Base-by-base conservation (phyloP, 64 coral and sea anemone genomes). In the Montipora capricornis region DNA sequence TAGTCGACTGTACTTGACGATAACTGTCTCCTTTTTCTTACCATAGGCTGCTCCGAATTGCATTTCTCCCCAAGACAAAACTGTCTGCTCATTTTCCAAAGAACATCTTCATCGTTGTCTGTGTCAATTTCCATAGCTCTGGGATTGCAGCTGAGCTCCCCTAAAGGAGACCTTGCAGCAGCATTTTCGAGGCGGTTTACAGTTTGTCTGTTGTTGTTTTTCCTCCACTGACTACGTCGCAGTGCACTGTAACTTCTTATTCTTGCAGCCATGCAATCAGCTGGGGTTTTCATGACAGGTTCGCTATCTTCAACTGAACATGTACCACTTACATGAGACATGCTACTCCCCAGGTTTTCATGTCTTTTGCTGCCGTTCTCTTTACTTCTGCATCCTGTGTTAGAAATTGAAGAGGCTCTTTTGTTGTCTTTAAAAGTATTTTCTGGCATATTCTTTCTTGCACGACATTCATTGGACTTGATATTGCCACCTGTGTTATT, bases 191-290 rank as follows among this genome's bases (percentile, higher is more conserved):
- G 59, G 20, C 62, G 15, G 6, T 37, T n/a, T 17, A 20, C 73
- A 45, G 44, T 60, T n/a, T 17, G 12, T 48, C 12, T 16, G 8
- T 16, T 49, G 47, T 44, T 45, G 10, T 87, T 87, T 26, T 89
- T 89, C 24, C 75, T 89, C 24, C 44, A 66, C 24, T 77, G 87
- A 12, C 92, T 93, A n/a, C 26, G 85, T 19, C 66, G 85, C 16
- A 93, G 24, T 3, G 77, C 75, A 59, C 92, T 88, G 60, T 74
- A 93, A 59, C 74, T 80, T 71, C 84, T 93, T 19, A 87, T 93
- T 17, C 92, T 79, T 70, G 92, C 57, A n/a, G 92, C 74, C 47
- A 93, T 75, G 49, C 74, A 86, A 8, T 29, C 66, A 46, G 49
- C 79, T 44, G 78, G 51, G 19, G 89, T 75, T 53, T 82, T 91